phyloP scores from a whole-genome alignment of 2,113 vertebrate genomes.

The Trogon melanurus region DNA sequence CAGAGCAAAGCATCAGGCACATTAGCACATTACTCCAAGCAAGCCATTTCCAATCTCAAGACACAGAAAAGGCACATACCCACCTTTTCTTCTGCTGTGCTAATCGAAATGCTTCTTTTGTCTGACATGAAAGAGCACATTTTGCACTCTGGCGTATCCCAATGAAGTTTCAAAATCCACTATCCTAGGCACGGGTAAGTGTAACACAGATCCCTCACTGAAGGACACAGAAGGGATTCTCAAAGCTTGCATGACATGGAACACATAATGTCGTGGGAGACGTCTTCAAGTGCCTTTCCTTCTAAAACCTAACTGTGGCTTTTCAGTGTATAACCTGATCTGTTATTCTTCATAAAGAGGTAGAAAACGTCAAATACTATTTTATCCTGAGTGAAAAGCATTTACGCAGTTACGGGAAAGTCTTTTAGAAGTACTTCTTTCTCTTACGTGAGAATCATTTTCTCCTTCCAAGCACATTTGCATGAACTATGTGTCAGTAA shows the following conservation, averaged over 20 bases:
- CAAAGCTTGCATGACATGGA: rapidly evolving
- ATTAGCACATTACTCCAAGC: not conserved
- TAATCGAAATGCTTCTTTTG: not conserved
- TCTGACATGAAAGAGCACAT: not conserved
- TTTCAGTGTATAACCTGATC: not conserved
- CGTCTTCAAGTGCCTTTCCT: too few species aligned
- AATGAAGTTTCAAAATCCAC: not conserved
- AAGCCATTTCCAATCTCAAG: not conserved
- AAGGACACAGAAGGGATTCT: not conserved
- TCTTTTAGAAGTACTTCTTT: not conserved
- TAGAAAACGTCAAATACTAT: not conserved
- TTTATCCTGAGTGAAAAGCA: not conserved
- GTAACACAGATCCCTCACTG: rapidly evolving
- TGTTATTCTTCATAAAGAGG: not conserved
- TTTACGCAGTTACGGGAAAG: not conserved
- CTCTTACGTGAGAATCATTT: not conserved
- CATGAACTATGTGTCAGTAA: not conserved
- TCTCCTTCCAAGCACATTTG: not conserved
- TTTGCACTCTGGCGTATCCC: not conserved
- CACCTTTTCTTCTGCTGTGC: not conserved
- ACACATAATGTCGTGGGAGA: rapidly evolving
- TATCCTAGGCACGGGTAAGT: rapidly evolving
- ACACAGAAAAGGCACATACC: not conserved
- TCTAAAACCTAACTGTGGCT: not conserved
- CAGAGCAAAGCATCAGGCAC: not conserved